Percentiles rank a stretch among this genome's conserved stretches.
These are phyloP conservation scores for Antheraea assamensis DNA, from an alignment of 2,888 invertebrate genomes.

Conservation along the genomic window DNA sequence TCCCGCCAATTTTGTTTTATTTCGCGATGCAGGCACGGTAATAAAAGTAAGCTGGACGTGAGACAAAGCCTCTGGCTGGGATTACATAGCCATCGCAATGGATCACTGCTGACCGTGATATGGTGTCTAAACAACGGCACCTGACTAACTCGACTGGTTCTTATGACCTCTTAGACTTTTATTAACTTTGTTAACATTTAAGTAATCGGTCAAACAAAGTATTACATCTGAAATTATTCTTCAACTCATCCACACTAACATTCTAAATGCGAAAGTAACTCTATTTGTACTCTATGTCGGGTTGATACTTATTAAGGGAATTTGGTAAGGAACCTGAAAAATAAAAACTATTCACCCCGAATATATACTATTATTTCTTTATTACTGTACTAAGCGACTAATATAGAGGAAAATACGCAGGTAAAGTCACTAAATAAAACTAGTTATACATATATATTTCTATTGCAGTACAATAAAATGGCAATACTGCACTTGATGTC, in stretches of 20 bases:
- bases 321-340: too few species aligned
- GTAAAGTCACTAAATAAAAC: too few species aligned
- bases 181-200: slow-evolving; percentile 23
- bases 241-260: not conserved
- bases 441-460: too few species aligned
- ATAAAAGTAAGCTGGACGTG: slow-evolving; percentile 83
- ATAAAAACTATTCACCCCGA: not conserved
- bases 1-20: slow-evolving; percentile 82
- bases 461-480: too few species aligned
- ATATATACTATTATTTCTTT: too few species aligned
- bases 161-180: slow-evolving; percentile 32
- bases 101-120: slow-evolving; percentile 76
- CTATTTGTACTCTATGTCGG: too few species aligned
- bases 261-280: too few species aligned
- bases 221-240: not conserved
- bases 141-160: slow-evolving; percentile 53
- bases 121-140: slow-evolving; percentile 70
- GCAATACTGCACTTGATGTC: too few species aligned
- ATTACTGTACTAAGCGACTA: too few species aligned
- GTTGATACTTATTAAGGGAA: too few species aligned
- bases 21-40: slow-evolving; percentile 80
- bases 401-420: too few species aligned
- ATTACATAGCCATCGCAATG: slow-evolving; percentile 77
- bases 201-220: not conserved
- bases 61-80: slow-evolving; percentile 77